Conservation (phyloP, 2,888 invertebrate genomes). For the Eurytoma adleriae region DNA sequence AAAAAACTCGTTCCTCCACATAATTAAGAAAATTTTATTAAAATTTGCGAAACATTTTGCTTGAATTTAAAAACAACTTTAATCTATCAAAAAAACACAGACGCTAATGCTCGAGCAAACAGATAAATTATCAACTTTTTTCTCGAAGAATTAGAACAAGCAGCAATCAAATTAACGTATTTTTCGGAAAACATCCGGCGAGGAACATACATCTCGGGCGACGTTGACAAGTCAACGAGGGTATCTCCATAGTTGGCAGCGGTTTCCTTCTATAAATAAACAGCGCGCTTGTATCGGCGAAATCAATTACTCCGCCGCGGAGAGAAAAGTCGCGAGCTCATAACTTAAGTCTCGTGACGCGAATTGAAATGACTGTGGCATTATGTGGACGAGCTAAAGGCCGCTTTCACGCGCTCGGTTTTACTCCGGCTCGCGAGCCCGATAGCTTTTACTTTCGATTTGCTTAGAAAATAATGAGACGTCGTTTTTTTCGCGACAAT, state of each 20-base stretch:
- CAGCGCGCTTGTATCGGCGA: not conserved
- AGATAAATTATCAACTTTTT: too few species aligned
- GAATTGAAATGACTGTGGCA: not conserved
- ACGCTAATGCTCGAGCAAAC: too few species aligned
- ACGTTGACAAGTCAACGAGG: too few species aligned
- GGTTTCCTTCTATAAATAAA: conserved; percentile 6
- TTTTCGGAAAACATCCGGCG: too few species aligned
- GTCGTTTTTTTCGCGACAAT: not conserved
- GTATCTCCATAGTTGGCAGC: not conserved
- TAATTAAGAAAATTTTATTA: not conserved
- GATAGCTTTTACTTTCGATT: not conserved
- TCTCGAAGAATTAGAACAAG: too few species aligned
- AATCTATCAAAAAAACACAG: too few species aligned
- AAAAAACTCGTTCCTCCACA: too few species aligned
- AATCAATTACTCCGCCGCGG: not conserved
- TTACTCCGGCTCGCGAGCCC: not conserved
- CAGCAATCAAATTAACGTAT: too few species aligned
- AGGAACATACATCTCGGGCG: too few species aligned
- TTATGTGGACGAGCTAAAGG: not conserved
- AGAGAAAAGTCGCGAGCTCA: not conserved
- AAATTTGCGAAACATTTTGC: not conserved
- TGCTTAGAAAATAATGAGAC: not conserved
- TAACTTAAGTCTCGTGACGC: conserved; percentile 16
- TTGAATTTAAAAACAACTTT: too few species aligned
- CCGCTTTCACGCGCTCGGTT: conserved; percentile 5